Percentiles rank a stretch among this genome's conserved stretches.
phyloP scores from a whole-genome alignment of 2,888 invertebrate species.

The Lysandra coridon region DNA sequence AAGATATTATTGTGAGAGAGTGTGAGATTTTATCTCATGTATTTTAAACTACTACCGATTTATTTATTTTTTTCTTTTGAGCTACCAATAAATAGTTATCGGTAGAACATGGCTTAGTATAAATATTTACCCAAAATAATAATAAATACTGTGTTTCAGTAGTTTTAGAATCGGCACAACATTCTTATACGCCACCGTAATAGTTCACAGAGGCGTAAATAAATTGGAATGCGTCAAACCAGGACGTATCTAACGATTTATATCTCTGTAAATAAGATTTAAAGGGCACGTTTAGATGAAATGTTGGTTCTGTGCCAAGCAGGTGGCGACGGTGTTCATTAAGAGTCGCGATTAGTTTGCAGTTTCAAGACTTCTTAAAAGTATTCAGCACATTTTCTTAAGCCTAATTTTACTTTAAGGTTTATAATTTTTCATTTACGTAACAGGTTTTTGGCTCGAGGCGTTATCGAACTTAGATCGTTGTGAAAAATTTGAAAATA shows the following conservation, averaged over 20 bases:
- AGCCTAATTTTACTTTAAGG: neutral
- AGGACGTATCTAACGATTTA: conserved; percentile 6
- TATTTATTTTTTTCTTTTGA: no score
- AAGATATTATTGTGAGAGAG: no score
- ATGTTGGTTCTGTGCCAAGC: conserved; percentile 15
- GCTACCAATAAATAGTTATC: no score
- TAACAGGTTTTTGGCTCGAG: neutral
- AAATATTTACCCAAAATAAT: no score
- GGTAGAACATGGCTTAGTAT: no score
- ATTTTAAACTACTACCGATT: no score
- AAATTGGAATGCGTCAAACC: neutral
- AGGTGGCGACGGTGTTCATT: conserved; percentile 4
- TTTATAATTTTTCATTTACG: neutral
- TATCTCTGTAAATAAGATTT: neutral
- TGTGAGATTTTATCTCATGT: no score
- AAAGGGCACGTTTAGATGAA: conserved; percentile 22
- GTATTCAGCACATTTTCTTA: neutral
- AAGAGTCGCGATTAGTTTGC: neutral
- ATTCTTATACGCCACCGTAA: neutral
- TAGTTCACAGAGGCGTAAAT: neutral
- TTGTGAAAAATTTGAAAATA: neutral
- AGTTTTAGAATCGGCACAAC: no score
- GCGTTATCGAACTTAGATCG: neutral
- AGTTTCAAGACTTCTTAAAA: neutral
- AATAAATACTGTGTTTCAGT: no score